These are phyloP conservation scores for Vidua chalybeata DNA, from an alignment of 2,113 vertebrate genomes.

Conservation along the genomic window DNA sequence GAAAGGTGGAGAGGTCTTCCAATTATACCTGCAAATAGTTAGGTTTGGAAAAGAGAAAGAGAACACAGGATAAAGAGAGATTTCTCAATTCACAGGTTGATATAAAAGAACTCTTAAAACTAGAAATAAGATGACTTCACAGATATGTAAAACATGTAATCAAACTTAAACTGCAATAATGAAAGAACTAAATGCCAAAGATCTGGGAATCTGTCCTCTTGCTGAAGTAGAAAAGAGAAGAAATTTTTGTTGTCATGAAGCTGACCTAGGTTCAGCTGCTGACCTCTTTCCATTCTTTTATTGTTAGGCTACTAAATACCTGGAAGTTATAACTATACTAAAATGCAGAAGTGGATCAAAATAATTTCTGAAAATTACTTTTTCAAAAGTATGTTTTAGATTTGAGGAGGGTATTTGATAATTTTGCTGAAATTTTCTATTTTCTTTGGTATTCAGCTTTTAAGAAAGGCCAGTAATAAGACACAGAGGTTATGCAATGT, in stretches of 20 bases:
- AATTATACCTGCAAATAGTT: constrained; percentile 2
- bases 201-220: background rate
- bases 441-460: constrained; percentile 46
- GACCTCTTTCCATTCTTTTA: constrained; percentile 36
- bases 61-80: background rate
- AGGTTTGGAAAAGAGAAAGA: background rate
- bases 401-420: constrained; percentile 34
- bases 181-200: constrained; percentile 35
- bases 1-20: constrained; percentile 23
- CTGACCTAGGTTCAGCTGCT: constrained; percentile 39
- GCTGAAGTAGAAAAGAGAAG: constrained; percentile 33
- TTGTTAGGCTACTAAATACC: constrained; percentile 54
- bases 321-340: constrained; percentile 26
- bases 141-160: background rate
- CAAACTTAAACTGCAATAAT: constrained; percentile 36
- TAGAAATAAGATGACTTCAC: background rate
- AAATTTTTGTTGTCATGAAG: constrained; percentile 30
- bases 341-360: constrained; percentile 40
- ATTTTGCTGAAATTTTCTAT: constrained; percentile 8
- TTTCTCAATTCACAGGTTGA: background rate
- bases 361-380: constrained; percentile 2
- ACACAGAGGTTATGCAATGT: background rate
- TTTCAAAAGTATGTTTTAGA: background rate
- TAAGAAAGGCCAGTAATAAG: constrained; percentile 13
- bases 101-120: constrained; percentile 3